Conservation (phyloP, 1,140 invertebrate genomes). For the Phortica variegata region DNA sequence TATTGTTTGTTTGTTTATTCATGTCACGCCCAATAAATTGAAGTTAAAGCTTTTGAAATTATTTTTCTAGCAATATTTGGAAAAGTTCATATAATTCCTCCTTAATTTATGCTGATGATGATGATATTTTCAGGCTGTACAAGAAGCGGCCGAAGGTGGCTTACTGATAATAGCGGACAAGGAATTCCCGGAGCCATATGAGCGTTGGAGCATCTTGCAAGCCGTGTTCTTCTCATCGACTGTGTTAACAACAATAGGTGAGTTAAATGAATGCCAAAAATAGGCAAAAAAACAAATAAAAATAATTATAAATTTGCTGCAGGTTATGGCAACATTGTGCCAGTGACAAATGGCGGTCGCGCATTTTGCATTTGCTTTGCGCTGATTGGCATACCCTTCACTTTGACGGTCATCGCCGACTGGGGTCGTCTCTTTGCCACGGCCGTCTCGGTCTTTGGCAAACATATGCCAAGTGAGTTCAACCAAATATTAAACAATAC, state of each 20-base stretch:
- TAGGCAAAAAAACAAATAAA: neutral
- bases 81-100: no score
- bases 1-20: no score
- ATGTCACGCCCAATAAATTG: no score
- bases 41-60: no score
- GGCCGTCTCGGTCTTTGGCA: constrained; percentile 67
- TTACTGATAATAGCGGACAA: constrained; percentile 61
- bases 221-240: constrained; percentile 83
- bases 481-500: no score
- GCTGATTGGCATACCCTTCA: constrained; percentile 89
- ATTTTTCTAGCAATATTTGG: no score
- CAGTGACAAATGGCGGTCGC: constrained; percentile 80
- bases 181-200: constrained; percentile 61
- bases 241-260: constrained; percentile 81
- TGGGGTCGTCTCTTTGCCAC: constrained; percentile 85
- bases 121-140: constrained; percentile 58
- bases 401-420: constrained; percentile 89
- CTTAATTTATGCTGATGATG: neutral
- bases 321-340: constrained; percentile 96
- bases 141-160: constrained; percentile 66
- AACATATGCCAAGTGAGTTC: constrained; percentile 61
- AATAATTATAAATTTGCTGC: no score
- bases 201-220: constrained; percentile 76
- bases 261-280: constrained; percentile 19
- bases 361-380: constrained; percentile 92